phyloP scores from a whole-genome alignment of 1,140 invertebrate genomes.

The Doryteuthis pealeii region DNA sequence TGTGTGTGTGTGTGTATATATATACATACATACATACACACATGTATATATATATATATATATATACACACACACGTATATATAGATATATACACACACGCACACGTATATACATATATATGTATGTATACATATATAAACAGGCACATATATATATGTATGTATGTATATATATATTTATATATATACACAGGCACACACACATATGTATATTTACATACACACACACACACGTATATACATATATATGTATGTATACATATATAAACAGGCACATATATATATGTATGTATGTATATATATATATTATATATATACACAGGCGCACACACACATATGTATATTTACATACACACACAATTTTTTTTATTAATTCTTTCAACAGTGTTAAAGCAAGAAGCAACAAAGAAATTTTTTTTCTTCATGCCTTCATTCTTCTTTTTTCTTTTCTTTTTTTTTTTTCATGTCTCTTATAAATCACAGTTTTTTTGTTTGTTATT shows the following conservation, averaged over 20 bases:
- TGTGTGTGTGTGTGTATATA: neutral
- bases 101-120: neutral
- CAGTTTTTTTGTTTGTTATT: no score
- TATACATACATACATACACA: neutral
- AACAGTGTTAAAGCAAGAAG: no score
- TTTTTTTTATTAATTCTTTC: neutral
- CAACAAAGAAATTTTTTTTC: no score
- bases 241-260: slow-evolving; percentile 7
- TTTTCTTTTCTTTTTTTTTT: no score
- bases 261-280: neutral
- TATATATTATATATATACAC: neutral
- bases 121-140: no score
- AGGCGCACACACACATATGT: no score
- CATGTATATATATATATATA: neutral
- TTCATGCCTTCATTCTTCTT: no score
- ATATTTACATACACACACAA: neutral
- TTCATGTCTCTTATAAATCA: no score
- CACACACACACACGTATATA: neutral
- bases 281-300: slow-evolving; percentile 17
- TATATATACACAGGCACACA: slow-evolving; percentile 9
- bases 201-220: no score
- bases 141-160: no score
- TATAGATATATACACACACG: slow-evolving; percentile 13
- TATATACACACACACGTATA: neutral
- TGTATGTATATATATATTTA: neutral